These are phyloP conservation scores for Dynastes tityus DNA, from an alignment of 2,888 invertebrate species.

Conservation along the genomic window DNA sequence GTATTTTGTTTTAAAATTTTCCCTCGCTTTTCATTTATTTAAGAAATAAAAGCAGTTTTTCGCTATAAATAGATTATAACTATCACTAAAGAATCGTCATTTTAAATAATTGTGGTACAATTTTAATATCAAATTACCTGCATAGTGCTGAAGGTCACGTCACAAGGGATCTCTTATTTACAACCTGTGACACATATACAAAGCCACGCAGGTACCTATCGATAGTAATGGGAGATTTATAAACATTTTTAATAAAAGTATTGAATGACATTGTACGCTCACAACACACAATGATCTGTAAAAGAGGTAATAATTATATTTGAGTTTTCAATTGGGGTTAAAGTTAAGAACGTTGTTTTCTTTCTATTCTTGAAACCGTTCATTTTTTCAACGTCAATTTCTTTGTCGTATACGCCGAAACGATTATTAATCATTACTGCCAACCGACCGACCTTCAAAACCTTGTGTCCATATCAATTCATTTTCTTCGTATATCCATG, in stretches of 20 bases:
- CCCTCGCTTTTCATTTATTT: no score
- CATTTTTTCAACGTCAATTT: constrained; percentile 23
- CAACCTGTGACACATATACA: constrained; percentile 15
- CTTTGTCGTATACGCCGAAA: constrained; percentile 1
- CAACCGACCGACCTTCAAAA: constrained; percentile 20
- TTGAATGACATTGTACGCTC: constrained; percentile 12
- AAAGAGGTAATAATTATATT: constrained; percentile 21
- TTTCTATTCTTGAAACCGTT: constrained; percentile 11
- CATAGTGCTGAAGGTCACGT: constrained; percentile 33
- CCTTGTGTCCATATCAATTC: constrained; percentile 13
- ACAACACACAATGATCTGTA: background rate
- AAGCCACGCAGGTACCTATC: background rate
- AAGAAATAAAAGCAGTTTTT: no score
- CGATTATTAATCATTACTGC: constrained; percentile 4
- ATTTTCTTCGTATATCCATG: background rate
- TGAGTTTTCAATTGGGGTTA: constrained; percentile 36
- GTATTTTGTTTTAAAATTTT: no score
- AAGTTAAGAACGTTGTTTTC: constrained; percentile 22
- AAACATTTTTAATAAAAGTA: constrained; percentile 18
- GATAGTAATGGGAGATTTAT: background rate
- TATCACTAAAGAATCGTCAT: no score
- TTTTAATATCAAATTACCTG: background rate
- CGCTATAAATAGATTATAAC: no score
- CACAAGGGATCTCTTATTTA: constrained; percentile 41
- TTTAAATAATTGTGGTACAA: no score